These are phyloP conservation scores for Drosophila peninsularis DNA, from an alignment of 2,888 invertebrate genomes.

Conservation along the genomic window DNA sequence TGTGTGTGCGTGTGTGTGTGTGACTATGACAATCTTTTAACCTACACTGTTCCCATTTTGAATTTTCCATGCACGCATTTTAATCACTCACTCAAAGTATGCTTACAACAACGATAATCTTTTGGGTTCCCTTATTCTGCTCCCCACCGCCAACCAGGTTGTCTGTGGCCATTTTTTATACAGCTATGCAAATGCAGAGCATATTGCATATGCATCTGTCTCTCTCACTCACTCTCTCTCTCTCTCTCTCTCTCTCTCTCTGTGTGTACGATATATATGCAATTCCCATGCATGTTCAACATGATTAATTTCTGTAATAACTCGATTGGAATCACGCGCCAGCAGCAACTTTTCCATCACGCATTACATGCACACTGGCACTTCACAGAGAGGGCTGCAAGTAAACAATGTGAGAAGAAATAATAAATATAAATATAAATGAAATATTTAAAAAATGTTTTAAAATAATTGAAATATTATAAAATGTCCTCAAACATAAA, in stretches of 20 bases:
- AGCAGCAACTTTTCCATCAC: slow-evolving; percentile 80
- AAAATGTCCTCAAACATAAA: no score
- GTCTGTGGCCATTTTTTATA: slow-evolving; percentile 60
- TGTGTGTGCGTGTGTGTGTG: not conserved
- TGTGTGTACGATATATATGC: slow-evolving; percentile 54
- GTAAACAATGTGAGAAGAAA: not conserved
- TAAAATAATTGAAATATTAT: no score
- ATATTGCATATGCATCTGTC: slow-evolving; percentile 33
- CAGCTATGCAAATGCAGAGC: slow-evolving; percentile 37
- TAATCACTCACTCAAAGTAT: slow-evolving; percentile 77
- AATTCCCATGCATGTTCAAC: slow-evolving; percentile 80
- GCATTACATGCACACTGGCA: slow-evolving; percentile 59
- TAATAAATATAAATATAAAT: not conserved
- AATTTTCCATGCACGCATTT: slow-evolving; percentile 66
- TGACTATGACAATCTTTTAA: slow-evolving; percentile 51
- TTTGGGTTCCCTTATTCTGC: slow-evolving; percentile 45
- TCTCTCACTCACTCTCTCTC: slow-evolving; percentile 12
- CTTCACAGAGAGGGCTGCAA: slow-evolving; percentile 26
- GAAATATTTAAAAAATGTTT: not conserved
- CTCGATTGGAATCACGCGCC: slow-evolving; percentile 82
- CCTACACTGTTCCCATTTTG: slow-evolving; percentile 20
- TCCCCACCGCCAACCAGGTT: slow-evolving; percentile 32
- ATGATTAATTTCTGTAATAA: slow-evolving; percentile 81
- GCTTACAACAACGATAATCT: slow-evolving; percentile 78
- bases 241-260: slow-evolving; percentile 14